Evolutionary conservation across 2,797 vertebrate genomes (phyloP).

Genomic region (Rhincodon typus): DNA sequence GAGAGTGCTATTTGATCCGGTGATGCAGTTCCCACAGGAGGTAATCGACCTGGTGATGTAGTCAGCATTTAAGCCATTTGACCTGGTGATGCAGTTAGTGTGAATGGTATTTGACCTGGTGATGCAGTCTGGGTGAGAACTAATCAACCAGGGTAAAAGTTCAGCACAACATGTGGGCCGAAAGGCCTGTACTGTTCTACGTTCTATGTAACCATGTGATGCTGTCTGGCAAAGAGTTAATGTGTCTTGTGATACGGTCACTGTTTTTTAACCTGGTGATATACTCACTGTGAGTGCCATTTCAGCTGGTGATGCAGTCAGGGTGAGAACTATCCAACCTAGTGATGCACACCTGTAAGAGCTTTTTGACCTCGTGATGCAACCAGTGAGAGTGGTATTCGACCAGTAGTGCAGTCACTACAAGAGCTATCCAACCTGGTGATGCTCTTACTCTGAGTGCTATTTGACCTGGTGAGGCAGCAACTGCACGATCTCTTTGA

Average conservation of each 20-base stretch:
- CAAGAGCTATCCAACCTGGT: background rate
- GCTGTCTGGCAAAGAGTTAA: too few relatives aligned
- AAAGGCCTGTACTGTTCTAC: too few relatives aligned
- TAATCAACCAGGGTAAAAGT: too few relatives aligned
- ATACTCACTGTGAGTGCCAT: background rate
- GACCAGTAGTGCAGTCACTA: background rate
- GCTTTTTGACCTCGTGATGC: background rate
- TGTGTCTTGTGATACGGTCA: too few relatives aligned
- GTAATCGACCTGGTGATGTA: too few relatives aligned
- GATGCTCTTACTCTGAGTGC: background rate
- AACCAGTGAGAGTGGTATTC: background rate
- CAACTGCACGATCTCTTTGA: background rate
- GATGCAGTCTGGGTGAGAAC: background rate
- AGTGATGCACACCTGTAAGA: background rate
- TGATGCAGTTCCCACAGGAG: too few relatives aligned
- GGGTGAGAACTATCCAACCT: background rate
- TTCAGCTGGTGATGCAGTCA: background rate
- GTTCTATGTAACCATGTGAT: background rate
- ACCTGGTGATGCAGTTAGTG: background rate
- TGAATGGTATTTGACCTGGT: background rate
- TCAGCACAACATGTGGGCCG: too few relatives aligned
- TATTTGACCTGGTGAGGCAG: background rate
- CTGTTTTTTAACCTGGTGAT: background rate
- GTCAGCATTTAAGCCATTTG: background rate
- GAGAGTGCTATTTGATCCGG: too few relatives aligned